Base-by-base conservation (phyloP, 2,888 invertebrate genomes). In the Liopterus haemorrhoidalis region DNA sequence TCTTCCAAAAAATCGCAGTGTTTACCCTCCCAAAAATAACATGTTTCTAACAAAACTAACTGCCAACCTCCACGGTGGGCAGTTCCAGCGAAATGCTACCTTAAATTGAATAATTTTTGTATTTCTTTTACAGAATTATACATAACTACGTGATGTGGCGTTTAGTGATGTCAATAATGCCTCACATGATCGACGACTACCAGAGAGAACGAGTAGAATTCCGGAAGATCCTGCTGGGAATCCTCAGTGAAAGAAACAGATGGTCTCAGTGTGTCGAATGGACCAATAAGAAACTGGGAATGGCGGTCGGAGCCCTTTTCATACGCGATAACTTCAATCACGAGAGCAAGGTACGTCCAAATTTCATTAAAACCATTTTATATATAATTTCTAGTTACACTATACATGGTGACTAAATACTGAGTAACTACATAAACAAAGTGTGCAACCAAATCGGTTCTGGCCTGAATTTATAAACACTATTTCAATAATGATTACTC, bases 241-340 rank as follows among this genome's bases (percentile, higher is more conserved):
- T 86, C 41, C 72, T 82, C 54, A 81, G 81, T 57, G 84, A 85
- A 61, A 64, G 84, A 24, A 79, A 80, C 57, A 74, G 85, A 40
- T 89, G 88, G 87, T 76, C 79, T 15, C 69, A 70, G 49, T 69
- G 69, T 53, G 88, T 89, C 9, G 85, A 84, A 55, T 86, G 85
- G 80, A 87, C 87, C 5, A 89, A 88, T 61, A 88, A 88, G 63
- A 85, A 85, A 61, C 71, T 90, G 57, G 90, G 89, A 22, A 85
- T 89, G 79, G 88, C 89, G 1, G 86, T 89, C 0, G 90, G 90
- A 0, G 82, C 88, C 1, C 72, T 91, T 4, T 91, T 90, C 63
- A 85, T 91, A 47, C 70, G 82, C 32, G 84, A 88, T 50, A 83
- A 88, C 61, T 91, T 91, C 65, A 85, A 89, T 64, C 82, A 85